Evolutionary conservation across 2,888 invertebrate genomes (phyloP).

Genomic region (Megaustenia siamemsis): DNA sequence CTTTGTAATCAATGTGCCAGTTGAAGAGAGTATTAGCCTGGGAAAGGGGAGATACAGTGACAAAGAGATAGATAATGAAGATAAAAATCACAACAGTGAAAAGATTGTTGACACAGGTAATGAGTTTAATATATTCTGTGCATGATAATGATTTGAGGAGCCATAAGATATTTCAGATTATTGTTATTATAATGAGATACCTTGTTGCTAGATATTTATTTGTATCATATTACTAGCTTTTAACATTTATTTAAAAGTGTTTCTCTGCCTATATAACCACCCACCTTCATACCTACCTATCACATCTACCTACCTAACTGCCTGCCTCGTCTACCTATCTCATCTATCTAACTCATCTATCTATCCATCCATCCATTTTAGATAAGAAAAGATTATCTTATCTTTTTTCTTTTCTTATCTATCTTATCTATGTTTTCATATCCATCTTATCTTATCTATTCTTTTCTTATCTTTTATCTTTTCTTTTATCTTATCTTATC

Average conservation of each 20-base stretch:
- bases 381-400: no score
- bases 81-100: neutral
- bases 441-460: no score
- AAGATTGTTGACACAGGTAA: conserved; percentile 7
- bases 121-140: neutral
- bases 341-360: no score
- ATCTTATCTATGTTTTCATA: no score
- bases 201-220: neutral
- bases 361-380: no score
- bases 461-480: no score
- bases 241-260: neutral
- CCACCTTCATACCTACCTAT: no score
- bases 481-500: no score
- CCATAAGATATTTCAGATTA: neutral
- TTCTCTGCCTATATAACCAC: neutral
- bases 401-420: no score
- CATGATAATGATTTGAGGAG: neutral
- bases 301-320: no score
- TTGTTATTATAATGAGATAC: neutral
- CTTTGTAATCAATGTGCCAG: conserved; percentile 51
- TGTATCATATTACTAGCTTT: neutral
- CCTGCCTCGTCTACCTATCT: no score
- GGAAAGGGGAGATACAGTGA: neutral
- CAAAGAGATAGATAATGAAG: neutral
- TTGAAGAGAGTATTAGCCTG: neutral